Percentiles rank a stretch among this genome's conserved stretches.
Conservation (phyloP, 1,140 invertebrate genomes). For the Ips nitidus region DNA sequence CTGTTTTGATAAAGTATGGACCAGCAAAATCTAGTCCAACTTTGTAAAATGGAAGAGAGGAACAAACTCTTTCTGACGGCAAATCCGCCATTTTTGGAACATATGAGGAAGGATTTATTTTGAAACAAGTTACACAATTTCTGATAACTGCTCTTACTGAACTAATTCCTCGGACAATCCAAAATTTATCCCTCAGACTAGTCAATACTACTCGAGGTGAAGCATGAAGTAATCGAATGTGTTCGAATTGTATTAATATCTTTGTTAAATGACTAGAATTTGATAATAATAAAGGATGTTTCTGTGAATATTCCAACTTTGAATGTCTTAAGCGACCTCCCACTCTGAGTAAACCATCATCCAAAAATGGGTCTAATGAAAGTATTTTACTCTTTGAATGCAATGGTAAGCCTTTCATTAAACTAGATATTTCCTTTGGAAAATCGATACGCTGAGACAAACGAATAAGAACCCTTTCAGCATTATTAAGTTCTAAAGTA, state of each 20-base stretch:
- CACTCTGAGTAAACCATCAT: constrained; percentile 31
- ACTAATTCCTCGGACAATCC: constrained; percentile 5
- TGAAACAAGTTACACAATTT: too few species aligned
- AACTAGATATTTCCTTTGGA: constrained; percentile 1
- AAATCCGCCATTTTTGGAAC: too few species aligned
- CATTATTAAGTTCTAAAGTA: neutral
- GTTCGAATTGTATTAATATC: constrained; percentile 1
- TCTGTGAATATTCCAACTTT: constrained; percentile 7
- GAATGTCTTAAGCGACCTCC: constrained; percentile 33
- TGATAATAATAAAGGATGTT: constrained; percentile 29
- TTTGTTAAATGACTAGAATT: constrained; percentile 5
- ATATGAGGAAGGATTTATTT: too few species aligned
- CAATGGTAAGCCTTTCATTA: neutral
- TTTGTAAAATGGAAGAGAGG: too few species aligned
- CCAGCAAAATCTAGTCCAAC: too few species aligned
- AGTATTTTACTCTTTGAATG: constrained; percentile 11
- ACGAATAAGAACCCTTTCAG: neutral
- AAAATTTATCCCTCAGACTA: neutral
- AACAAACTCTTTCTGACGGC: too few species aligned
- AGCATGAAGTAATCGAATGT: too few species aligned
- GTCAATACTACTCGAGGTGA: neutral
- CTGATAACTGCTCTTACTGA: neutral
- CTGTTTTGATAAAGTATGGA: too few species aligned
- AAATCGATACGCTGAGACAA: neutral
- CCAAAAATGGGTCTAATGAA: constrained; percentile 24